Evolutionary conservation across 53 echinoderm and acorn worm genomes (phyloP).

Genomic region (Echinometra lucunter): DNA sequence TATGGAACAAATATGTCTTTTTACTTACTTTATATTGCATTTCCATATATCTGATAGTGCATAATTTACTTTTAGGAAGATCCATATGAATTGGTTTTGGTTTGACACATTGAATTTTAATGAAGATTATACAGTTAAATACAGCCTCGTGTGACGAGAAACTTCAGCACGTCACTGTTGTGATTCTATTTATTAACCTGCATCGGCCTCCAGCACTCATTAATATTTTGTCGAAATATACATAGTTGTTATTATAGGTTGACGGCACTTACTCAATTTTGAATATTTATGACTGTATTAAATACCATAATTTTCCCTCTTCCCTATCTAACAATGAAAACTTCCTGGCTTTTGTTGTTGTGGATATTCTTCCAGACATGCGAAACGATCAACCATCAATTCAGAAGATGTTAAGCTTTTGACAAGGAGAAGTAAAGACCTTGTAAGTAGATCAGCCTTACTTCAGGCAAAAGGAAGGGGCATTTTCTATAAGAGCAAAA

Average conservation of each 20-base stretch:
- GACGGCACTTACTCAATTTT: too few species aligned
- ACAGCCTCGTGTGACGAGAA: too few species aligned
- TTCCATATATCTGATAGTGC: neutral
- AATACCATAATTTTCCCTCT: neutral
- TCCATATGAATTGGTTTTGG: neutral
- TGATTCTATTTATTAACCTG: too few species aligned
- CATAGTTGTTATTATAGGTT: too few species aligned
- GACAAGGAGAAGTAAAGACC: constrained; percentile 79
- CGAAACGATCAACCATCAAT: constrained; percentile 83
- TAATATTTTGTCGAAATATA: too few species aligned
- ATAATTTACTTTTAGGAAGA: neutral
- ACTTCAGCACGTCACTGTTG: too few species aligned
- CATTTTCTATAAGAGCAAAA: too few species aligned
- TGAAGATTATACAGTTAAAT: too few species aligned
- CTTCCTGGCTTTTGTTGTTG: neutral
- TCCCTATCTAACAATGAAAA: neutral
- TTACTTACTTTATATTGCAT: neutral
- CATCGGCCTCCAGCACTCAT: too few species aligned
- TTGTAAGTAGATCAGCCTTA: constrained; percentile 68
- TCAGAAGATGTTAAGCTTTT: constrained; percentile 92
- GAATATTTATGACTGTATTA: too few species aligned
- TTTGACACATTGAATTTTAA: too few species aligned
- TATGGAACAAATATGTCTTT: constrained; percentile 15
- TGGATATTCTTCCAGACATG: constrained; percentile 80
- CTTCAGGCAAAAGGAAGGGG: too few species aligned